Conservation (phyloP, 2,797 vertebrate genomes). For the Periparus ater region DNA sequence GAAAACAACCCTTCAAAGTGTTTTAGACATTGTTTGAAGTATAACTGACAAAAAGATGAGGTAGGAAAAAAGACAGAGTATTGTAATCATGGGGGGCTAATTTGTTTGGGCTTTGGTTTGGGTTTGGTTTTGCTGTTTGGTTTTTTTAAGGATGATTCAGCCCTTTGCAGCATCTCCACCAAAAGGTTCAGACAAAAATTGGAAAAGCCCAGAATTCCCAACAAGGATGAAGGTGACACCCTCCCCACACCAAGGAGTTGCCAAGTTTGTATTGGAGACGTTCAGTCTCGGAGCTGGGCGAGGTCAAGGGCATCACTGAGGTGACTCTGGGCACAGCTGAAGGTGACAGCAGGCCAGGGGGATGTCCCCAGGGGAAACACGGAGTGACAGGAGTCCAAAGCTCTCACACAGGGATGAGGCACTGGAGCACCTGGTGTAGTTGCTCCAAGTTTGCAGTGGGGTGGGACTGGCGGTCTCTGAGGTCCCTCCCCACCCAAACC, state of each 20-base stretch:
- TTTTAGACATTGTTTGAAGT: neutral
- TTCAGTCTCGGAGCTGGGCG: rapidly evolving
- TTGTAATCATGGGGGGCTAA: neutral
- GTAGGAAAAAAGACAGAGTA: neutral
- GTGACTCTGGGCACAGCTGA: neutral
- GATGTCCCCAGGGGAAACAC: neutral
- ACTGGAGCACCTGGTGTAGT: neutral
- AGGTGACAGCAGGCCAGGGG: neutral
- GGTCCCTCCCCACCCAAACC: neutral
- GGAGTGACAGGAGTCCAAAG: neutral
- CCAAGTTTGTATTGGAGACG: neutral
- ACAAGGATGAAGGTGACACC: neutral
- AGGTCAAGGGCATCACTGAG: neutral
- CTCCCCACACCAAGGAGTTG: neutral
- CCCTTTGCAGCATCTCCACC: neutral
- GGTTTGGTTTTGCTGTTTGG: neutral
- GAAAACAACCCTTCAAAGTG: neutral
- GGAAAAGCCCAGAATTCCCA: neutral
- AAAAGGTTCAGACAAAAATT: neutral
- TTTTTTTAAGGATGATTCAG: neutral
- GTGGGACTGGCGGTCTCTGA: neutral
- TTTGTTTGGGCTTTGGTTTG: neutral
- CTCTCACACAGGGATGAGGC: neutral
- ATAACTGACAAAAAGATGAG: neutral
- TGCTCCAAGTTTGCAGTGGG: neutral